A percentile compares a stretch with the other conserved stretches of the same genome.
Evolutionary conservation across 2,797 vertebrate genomes (phyloP).

Genomic region (Hyperoplus lanceolatus): DNA sequence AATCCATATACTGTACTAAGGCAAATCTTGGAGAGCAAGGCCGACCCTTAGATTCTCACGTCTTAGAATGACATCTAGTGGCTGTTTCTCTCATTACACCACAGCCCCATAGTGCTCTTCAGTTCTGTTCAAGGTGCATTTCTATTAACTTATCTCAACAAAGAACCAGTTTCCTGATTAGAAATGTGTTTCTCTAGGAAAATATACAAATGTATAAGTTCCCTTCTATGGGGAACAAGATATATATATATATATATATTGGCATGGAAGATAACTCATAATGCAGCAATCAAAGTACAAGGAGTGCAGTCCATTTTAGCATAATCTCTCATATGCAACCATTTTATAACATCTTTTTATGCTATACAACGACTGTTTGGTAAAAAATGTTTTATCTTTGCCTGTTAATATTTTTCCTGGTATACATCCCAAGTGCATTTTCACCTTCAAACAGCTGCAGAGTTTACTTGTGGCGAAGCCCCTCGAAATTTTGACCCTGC

Average conservation of each 20-base stretch:
- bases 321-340: background rate
- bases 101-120: background rate
- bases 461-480: background rate
- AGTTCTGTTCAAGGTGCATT: background rate
- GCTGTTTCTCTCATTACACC: constrained; percentile 17
- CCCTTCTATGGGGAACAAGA: background rate
- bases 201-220: background rate
- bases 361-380: background rate
- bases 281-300: background rate
- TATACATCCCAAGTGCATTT: background rate
- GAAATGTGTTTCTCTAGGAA: background rate
- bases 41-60: constrained; percentile 43
- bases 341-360: background rate
- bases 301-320: background rate
- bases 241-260: no score
- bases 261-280: background rate
- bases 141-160: background rate
- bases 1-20: background rate
- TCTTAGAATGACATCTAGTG: constrained; percentile 87
- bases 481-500: constrained; percentile 1
- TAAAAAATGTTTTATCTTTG: background rate
- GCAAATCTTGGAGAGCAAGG: constrained; percentile 3
- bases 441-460: constrained; percentile 31
- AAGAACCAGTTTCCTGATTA: background rate
- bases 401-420: background rate